phyloP scores from a whole-genome alignment of 2,888 invertebrate species.

The Phaonia tiefii region DNA sequence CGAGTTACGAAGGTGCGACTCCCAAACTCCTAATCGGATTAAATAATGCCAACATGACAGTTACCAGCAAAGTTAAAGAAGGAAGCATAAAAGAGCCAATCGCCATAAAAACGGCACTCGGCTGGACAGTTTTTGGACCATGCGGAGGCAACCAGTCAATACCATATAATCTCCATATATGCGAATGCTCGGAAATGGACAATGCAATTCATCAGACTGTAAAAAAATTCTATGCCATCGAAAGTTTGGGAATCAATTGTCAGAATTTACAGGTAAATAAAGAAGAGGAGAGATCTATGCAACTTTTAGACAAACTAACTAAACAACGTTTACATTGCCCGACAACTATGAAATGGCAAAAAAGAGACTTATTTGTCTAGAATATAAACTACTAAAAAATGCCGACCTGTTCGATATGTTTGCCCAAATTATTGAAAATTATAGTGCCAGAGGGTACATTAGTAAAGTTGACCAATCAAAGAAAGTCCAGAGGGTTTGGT shows the following conservation, averaged over 20 bases:
- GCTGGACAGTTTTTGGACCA: constrained; percentile 38
- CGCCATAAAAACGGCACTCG: constrained; percentile 36
- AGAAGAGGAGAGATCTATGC: constrained; percentile 41
- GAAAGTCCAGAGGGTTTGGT: constrained; percentile 63
- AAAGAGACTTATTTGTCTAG: constrained; percentile 22
- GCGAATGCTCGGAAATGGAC: constrained; percentile 44
- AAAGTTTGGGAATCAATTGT: constrained; percentile 29
- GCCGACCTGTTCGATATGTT: background rate
- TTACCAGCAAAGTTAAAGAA: constrained; percentile 30
- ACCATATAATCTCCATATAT: constrained; percentile 40
- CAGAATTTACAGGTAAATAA: constrained; percentile 21
- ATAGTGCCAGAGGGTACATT: background rate
- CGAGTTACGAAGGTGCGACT: constrained; percentile 17
- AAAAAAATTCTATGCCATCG: constrained; percentile 41
- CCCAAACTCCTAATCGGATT: constrained; percentile 32
- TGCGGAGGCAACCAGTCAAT: constrained; percentile 9
- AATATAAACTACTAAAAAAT: constrained; percentile 28
- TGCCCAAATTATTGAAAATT: background rate
- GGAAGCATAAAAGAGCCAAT: constrained; percentile 36
- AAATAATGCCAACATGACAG: constrained; percentile 34
- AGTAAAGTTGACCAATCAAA: background rate
- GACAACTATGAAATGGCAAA: constrained; percentile 13
- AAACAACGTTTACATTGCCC: background rate
- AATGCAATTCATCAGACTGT: constrained; percentile 27
- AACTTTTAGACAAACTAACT: constrained; percentile 32